Evolutionary conservation across 2,888 invertebrate genomes (phyloP).

Genomic region (Catocala fraxini): DNA sequence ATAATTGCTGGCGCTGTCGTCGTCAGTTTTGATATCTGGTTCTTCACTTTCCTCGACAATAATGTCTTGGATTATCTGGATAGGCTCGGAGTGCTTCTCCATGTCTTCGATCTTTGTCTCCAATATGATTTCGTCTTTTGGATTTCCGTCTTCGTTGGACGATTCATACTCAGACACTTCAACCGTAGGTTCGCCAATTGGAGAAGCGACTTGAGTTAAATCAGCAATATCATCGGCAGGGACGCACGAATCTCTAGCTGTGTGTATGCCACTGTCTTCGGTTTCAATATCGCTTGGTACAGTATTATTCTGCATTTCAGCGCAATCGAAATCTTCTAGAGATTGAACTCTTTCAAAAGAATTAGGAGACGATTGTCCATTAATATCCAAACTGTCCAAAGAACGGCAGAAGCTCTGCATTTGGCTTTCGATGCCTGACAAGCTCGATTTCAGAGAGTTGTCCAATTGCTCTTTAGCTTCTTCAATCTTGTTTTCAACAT

Average conservation of each 20-base stretch:
- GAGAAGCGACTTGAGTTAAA: conserved; percentile 81
- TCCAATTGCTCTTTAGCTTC: conserved; percentile 67
- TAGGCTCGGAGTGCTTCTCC: conserved; percentile 58
- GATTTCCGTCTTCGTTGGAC: conserved; percentile 76
- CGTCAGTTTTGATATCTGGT: conserved; percentile 75
- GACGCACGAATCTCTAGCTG: conserved; percentile 92
- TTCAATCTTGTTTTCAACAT: conserved; percentile 62
- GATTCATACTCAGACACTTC: conserved; percentile 82
- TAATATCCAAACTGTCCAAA: conserved; percentile 89
- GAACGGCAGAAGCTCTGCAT: conserved; percentile 89
- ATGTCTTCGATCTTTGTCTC: conserved; percentile 72
- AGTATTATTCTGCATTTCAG: conserved; percentile 88
- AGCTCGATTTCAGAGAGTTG: conserved; percentile 72
- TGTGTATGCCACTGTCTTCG: conserved; percentile 94
- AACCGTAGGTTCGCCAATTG: conserved; percentile 78
- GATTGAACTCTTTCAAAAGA: conserved; percentile 90
- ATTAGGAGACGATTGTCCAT: conserved; percentile 83
- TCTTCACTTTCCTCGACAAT: conserved; percentile 83
- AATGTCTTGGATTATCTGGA: conserved; percentile 69
- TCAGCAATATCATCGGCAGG: conserved; percentile 92
- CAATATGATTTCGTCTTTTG: conserved; percentile 67
- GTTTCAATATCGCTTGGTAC: conserved; percentile 90
- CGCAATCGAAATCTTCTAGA: conserved; percentile 88
- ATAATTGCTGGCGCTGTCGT: conserved; percentile 82
- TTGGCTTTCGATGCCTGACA: conserved; percentile 84